Evolutionary conservation across 2,797 vertebrate species (phyloP), one percentile per base, ranked within the genome.

Genomic region (Rhodeus uyekii): DNA sequence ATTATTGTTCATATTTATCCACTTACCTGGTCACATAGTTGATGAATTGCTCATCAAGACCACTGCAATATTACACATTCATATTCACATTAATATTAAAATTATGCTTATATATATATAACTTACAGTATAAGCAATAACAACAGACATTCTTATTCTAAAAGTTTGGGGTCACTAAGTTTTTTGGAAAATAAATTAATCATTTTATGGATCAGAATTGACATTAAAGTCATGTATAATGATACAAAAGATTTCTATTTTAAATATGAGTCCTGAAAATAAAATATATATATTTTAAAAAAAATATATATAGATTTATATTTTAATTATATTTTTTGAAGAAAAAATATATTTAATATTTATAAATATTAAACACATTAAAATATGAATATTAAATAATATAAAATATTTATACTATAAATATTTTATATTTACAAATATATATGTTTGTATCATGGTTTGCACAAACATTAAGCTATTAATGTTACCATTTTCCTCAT

Each of bases 1-100:
- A 63, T 42, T 5, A 1, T 18, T 22, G 9, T 67, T 67, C 22
- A 53, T 53, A 78, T 55, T 55, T 8, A 9, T 48, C 18, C 0
- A 58, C 92, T 95, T 95, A 99, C 98, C 98, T 98, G 95, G 95
- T 96, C 86, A 96, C 34, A 87, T 98, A 99, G 93, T 99, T 98
- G 83, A 99, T 92, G 86, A 96, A 97, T 87, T 98, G 97, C 87
- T 98, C 96, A 84, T 98, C 97, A 86, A 97, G 90, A 86, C 97
- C 96, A 92, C 98, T 99, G 82, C 55, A 87, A 86, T 69, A 83
- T 48, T 74, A 84, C 36, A 76, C 2, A 24, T 13, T n/a, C n/a
- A n/a, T n/a, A n/a, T n/a, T n/a, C n/a, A n/a, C n/a, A n/a, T n/a
- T n/a, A n/a, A n/a, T n/a, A n/a, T n/a, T n/a, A n/a, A n/a, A n/a